Evolutionary conservation across 2,113 vertebrate species (phyloP).

Genomic region (Eptatretus burgeri): DNA sequence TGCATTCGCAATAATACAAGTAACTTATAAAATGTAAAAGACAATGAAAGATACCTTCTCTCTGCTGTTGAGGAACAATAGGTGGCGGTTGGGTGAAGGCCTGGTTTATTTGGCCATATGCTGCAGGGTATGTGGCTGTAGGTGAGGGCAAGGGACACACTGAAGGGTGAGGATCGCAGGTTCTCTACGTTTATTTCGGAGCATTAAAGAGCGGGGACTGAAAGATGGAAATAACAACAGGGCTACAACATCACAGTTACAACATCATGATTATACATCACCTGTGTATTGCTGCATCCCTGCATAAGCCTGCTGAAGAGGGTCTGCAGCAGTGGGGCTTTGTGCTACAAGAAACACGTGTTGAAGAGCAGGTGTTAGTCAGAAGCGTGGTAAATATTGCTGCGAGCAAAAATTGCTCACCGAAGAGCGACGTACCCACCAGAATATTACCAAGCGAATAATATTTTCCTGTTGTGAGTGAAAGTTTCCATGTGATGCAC

Average conservation of each 20-base stretch:
- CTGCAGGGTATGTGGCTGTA: slow-evolving; percentile 1
- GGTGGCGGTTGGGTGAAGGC: slow-evolving; percentile 4
- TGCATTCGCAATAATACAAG: too few species aligned
- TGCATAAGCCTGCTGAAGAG: slow-evolving; percentile 77
- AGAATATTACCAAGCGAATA: too few species aligned
- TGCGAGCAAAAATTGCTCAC: too few species aligned
- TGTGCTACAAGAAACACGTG: slow-evolving; percentile 30
- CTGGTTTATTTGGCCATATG: slow-evolving; percentile 6
- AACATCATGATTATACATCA: slow-evolving; percentile 11
- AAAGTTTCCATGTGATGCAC: too few species aligned
- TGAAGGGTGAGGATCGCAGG: neutral
- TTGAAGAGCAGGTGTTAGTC: too few species aligned
- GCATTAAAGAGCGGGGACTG: neutral
- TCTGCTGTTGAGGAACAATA: slow-evolving; percentile 5
- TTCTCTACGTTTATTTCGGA: neutral
- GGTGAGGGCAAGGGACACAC: neutral
- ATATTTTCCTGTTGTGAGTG: too few species aligned
- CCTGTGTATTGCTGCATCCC: slow-evolving; percentile 92
- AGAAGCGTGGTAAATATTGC: too few species aligned
- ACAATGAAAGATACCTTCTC: neutral
- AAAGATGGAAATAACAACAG: neutral
- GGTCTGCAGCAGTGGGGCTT: slow-evolving; percentile 46
- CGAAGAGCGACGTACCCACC: too few species aligned
- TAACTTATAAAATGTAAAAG: too few species aligned
- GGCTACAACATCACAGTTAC: neutral